Conservation (phyloP, 2,797 vertebrate genomes). For the Sebastes vulpes region DNA sequence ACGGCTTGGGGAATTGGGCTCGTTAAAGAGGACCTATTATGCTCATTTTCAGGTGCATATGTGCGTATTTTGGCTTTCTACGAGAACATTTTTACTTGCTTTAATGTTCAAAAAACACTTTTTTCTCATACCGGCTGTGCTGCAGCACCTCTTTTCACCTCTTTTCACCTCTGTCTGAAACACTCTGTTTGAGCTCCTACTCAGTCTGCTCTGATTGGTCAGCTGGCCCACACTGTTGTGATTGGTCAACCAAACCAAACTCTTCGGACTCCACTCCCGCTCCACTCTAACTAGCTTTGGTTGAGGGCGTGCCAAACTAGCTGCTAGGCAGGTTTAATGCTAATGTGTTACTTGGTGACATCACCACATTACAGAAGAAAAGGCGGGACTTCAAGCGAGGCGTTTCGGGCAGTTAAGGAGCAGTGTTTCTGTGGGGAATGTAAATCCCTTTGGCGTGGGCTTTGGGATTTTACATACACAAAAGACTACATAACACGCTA, state of each 20-base stretch:
- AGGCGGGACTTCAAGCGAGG: too few relatives aligned
- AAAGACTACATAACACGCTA: neutral
- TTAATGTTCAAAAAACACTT: neutral
- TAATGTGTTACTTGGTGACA: neutral
- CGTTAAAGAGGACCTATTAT: neutral
- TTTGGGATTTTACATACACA: neutral
- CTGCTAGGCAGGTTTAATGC: neutral
- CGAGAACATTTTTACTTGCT: neutral
- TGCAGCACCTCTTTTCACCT: neutral
- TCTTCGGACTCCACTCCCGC: neutral
- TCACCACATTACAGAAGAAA: neutral
- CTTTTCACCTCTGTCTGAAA: neutral
- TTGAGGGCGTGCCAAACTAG: neutral
- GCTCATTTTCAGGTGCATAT: neutral
- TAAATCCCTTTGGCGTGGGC: too few relatives aligned
- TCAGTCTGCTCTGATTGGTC: too few relatives aligned
- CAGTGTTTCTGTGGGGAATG: too few relatives aligned
- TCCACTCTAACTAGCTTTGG: neutral
- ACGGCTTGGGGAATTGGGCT: neutral
- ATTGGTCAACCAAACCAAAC: neutral
- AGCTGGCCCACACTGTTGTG: too few relatives aligned
- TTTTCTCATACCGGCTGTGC: neutral
- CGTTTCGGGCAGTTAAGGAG: neutral
- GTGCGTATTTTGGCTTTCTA: neutral
- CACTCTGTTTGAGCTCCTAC: neutral